phyloP scores from a whole-genome alignment of 2,113 vertebrate species.

The Tiliqua scincoides region DNA sequence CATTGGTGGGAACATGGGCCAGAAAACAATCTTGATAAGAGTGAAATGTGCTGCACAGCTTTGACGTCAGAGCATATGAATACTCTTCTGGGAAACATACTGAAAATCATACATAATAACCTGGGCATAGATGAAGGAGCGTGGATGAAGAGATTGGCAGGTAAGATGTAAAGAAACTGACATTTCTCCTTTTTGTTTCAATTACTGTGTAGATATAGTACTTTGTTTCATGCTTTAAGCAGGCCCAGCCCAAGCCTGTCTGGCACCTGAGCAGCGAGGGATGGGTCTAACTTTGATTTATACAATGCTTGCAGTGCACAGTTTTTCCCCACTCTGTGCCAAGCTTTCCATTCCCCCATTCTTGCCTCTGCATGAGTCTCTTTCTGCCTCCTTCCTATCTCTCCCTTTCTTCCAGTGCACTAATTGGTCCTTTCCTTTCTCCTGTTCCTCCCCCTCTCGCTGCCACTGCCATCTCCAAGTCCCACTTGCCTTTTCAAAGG shows the following conservation, averaged over 20 bases:
- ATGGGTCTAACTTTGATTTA: too few species aligned
- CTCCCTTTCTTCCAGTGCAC: too few species aligned
- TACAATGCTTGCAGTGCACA: too few species aligned
- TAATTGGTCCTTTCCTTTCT: too few species aligned
- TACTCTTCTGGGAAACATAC: conserved; percentile 91
- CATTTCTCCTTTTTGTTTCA: neutral
- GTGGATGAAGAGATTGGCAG: conserved; percentile 97
- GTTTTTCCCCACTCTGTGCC: too few species aligned
- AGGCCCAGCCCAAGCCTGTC: too few species aligned
- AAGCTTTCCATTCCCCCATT: too few species aligned
- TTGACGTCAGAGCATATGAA: conserved; percentile 95
- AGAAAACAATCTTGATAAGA: conserved; percentile 79
- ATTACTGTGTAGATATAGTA: neutral
- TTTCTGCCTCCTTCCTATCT: neutral
- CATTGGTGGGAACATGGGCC: conserved; percentile 97
- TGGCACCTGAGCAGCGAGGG: too few species aligned
- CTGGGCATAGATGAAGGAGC: conserved; percentile 94
- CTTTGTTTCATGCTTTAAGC: too few species aligned
- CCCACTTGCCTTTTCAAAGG: neutral
- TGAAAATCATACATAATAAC: conserved; percentile 98
- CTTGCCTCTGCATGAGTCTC: too few species aligned
- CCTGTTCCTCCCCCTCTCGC: too few species aligned
- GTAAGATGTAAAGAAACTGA: conserved; percentile 66
- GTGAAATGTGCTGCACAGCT: conserved; percentile 87
- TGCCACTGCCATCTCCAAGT: too few species aligned